Evolutionary conservation across 2,888 invertebrate genomes (phyloP).

Genomic region (Fabriciana adippe): DNA sequence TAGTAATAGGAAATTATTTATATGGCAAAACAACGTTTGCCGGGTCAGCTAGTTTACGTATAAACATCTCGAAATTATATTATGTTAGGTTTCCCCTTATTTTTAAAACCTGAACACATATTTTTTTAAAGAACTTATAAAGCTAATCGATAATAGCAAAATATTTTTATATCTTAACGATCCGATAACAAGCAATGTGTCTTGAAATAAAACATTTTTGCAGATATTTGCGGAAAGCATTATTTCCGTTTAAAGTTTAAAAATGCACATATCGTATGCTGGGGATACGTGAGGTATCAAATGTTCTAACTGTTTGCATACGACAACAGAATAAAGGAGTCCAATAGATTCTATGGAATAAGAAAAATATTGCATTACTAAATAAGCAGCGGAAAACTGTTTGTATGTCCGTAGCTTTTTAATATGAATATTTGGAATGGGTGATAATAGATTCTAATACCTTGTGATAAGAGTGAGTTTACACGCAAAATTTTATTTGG

Average conservation of each 20-base stretch:
- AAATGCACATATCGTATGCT: conserved; percentile 8
- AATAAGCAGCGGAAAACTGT: conserved; percentile 60
- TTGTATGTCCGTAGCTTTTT: conserved; percentile 50
- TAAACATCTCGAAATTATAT: no score
- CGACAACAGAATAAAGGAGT: conserved; percentile 38
- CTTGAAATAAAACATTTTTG: conserved; percentile 5
- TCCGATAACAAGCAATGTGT: no score
- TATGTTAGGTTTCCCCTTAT: no score
- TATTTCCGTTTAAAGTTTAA: conserved; percentile 15
- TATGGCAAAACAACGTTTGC: no score
- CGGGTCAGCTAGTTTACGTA: no score
- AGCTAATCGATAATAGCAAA: no score
- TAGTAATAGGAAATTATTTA: no score
- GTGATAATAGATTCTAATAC: conserved; percentile 33
- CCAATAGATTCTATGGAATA: conserved; percentile 48
- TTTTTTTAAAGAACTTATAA: no score
- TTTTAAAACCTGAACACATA: no score
- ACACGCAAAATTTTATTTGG: conserved; percentile 21
- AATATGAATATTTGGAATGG: conserved; percentile 4
- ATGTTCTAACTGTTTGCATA: conserved; percentile 32
- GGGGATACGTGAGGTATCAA: conserved; percentile 29
- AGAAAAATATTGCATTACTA: conserved; percentile 61
- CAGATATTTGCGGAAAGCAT: background rate
- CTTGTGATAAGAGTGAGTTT: conserved; percentile 4
- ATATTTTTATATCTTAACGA: no score